Evolutionary conservation across 2,888 invertebrate species (phyloP).

Genomic region (Orthonevra nobilis): DNA sequence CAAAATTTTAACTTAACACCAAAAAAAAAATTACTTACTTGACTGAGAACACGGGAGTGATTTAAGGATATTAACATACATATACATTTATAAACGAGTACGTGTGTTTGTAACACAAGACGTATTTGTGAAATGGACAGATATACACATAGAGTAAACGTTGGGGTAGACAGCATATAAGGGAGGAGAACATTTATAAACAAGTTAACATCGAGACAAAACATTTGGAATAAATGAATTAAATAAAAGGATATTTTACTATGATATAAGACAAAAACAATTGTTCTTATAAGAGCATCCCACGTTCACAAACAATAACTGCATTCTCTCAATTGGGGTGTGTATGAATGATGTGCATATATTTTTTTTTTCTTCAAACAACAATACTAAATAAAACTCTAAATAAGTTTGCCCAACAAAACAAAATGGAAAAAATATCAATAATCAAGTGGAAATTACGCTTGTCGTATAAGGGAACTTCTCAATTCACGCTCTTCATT

Average conservation of each 20-base stretch:
- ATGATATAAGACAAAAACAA: too few species aligned
- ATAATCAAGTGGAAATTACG: slow-evolving; percentile 72
- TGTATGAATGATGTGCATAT: not conserved
- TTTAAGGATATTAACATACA: slow-evolving; percentile 51
- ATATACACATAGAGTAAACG: slow-evolving; percentile 57
- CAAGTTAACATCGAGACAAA: slow-evolving; percentile 49
- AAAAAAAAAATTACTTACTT: slow-evolving; percentile 65
- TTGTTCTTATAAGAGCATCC: not conserved
- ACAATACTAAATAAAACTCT: slow-evolving; percentile 50
- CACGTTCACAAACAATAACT: slow-evolving; percentile 30
- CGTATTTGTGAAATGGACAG: slow-evolving; percentile 54
- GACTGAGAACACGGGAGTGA: slow-evolving; percentile 60
- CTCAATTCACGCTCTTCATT: slow-evolving; percentile 73
- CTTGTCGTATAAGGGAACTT: slow-evolving; percentile 75
- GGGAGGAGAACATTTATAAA: slow-evolving; percentile 52
- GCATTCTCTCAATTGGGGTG: slow-evolving; percentile 36
- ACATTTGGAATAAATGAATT: slow-evolving; percentile 20
- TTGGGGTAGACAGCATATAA: slow-evolving; percentile 41
- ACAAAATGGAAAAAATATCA: slow-evolving; percentile 66
- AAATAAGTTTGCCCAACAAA: slow-evolving; percentile 47
- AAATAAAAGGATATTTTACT: not conserved
- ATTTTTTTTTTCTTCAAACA: slow-evolving; percentile 7
- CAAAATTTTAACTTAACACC: slow-evolving; percentile 29
- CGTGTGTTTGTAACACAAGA: slow-evolving; percentile 52
- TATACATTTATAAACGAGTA: slow-evolving; percentile 35